Evolutionary conservation across 2,797 vertebrate genomes (phyloP).

Genomic region (Diceros bicornis): DNA sequence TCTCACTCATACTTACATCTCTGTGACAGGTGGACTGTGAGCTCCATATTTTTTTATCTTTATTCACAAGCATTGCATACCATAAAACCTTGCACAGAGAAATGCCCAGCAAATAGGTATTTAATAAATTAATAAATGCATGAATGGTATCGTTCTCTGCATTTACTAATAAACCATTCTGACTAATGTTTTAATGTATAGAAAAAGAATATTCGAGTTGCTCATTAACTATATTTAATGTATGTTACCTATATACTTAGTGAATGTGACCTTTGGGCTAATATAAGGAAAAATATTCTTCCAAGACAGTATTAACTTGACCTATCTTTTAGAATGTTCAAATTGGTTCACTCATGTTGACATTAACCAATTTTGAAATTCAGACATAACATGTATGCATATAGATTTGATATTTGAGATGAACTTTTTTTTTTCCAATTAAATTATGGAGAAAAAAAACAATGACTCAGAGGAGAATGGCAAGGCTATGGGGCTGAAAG

Average conservation of each 20-base stretch:
- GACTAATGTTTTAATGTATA: conserved; percentile 51
- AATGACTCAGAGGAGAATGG: conserved; percentile 48
- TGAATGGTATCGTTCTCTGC: background rate
- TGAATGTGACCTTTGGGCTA: conserved; percentile 53
- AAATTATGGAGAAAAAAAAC: conserved; percentile 40
- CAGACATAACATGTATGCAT: conserved; percentile 12
- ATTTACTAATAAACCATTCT: background rate
- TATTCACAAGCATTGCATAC: background rate
- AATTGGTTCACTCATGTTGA: conserved; percentile 16
- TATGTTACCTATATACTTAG: background rate
- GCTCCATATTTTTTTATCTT: background rate
- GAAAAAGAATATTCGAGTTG: background rate
- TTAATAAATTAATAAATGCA: background rate
- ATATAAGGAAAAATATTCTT: conserved; percentile 56
- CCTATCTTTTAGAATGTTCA: conserved; percentile 40
- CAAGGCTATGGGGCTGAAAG: background rate
- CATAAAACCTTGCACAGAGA: background rate
- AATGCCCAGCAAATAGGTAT: background rate
- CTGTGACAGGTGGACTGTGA: background rate
- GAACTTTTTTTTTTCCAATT: conserved; percentile 62
- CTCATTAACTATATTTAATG: conserved; percentile 47
- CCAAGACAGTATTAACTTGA: background rate
- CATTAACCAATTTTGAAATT: conserved; percentile 68
- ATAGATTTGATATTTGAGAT: conserved; percentile 67
- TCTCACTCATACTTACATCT: background rate